Evolutionary conservation across 92 coral and sea anemone genomes (phyloP).

Genomic region (Paramuricea clavata): DNA sequence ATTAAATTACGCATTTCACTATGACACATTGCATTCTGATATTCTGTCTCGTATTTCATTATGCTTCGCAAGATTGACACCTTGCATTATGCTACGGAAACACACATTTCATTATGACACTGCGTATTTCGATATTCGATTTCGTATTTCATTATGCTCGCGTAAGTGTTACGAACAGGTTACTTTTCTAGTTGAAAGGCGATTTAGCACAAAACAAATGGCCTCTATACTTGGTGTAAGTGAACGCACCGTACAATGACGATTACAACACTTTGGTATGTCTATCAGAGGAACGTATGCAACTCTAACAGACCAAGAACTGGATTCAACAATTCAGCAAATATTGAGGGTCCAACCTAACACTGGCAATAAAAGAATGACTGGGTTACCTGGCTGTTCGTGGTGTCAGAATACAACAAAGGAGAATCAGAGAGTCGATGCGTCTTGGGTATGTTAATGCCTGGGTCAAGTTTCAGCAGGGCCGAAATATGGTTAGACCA

Average conservation of each 20-base stretch:
- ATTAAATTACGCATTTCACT: no score
- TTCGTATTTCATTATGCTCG: no score
- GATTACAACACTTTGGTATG: slow-evolving; percentile 12
- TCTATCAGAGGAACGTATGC: slow-evolving; percentile 50
- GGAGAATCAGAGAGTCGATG: slow-evolving; percentile 48
- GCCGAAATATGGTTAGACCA: no score
- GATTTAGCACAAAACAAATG: slow-evolving; percentile 49
- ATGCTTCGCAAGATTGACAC: no score
- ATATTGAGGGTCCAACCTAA: slow-evolving; percentile 52
- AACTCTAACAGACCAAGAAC: slow-evolving; percentile 46
- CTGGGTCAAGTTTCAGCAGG: no score
- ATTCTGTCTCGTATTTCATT: no score
- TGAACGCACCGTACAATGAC: slow-evolving; percentile 46
- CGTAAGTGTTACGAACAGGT: slow-evolving; percentile 43
- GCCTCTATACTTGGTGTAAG: slow-evolving; percentile 43
- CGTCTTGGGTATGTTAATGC: background rate
- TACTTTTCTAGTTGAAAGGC: slow-evolving; percentile 55
- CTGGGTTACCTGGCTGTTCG: slow-evolving; percentile 53
- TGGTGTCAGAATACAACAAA: slow-evolving; percentile 55
- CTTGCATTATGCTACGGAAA: no score
- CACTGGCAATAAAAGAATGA: slow-evolving; percentile 66
- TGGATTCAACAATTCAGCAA: slow-evolving; percentile 35
- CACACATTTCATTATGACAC: no score
- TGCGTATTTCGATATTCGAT: no score
- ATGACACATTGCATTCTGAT: no score